phyloP scores from a whole-genome alignment of 30 jellyfish, hydroid and myxozoan genomes.

The Pseudorhiza aurosa region DNA sequence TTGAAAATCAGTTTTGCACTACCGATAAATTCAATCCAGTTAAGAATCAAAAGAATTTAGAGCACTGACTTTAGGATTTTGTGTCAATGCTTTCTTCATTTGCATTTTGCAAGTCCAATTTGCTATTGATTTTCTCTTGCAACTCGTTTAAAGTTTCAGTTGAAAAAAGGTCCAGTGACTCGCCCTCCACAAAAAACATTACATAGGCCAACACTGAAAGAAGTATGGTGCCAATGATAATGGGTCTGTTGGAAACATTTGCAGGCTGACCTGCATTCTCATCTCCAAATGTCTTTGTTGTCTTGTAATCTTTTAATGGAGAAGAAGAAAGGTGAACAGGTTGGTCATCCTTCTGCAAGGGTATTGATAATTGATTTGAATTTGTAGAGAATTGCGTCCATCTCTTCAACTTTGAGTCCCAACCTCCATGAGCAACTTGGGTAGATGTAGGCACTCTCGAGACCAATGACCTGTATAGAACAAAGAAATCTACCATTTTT shows the following conservation, averaged over 20 bases:
- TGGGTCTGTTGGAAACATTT: background rate
- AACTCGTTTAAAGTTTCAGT: slow-evolving; percentile 24
- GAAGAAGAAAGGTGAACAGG: slow-evolving; percentile 51
- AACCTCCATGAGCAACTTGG: no score
- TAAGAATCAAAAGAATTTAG: no score
- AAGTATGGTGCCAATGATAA: slow-evolving; percentile 11
- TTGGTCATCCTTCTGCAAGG: background rate
- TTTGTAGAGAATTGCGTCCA: background rate
- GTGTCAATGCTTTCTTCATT: no score
- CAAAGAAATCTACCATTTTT: no score
- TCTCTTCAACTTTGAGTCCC: no score
- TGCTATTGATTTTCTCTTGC: slow-evolving; percentile 6
- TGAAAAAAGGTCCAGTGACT: slow-evolving; percentile 49
- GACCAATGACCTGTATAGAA: no score
- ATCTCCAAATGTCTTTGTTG: slow-evolving; percentile 53
- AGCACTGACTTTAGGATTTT: no score
- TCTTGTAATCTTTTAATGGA: slow-evolving; percentile 30
- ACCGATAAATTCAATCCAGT: no score
- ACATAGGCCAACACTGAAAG: background rate
- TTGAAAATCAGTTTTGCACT: no score
- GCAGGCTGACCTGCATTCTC: background rate
- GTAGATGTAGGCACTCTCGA: no score
- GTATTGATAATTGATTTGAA: background rate
- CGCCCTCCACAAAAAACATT: slow-evolving; percentile 22
- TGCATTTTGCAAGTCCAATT: background rate